Conservation (phyloP, 2,888 invertebrate species). For the Pyrgus malvae region DNA sequence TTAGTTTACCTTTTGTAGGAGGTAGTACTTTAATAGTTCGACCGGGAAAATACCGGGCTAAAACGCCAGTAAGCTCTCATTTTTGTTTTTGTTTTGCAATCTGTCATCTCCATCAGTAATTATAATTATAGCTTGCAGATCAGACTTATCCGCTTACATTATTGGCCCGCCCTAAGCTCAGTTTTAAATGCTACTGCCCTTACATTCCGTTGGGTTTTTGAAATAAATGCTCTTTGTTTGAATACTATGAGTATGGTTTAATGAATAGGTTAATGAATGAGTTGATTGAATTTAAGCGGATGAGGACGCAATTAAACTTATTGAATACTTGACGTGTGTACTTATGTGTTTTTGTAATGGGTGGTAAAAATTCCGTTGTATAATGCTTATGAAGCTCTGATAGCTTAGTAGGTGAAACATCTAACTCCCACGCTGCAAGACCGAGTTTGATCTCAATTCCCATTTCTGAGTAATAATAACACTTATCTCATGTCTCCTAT, state of each 20-base stretch:
- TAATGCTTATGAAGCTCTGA: no score
- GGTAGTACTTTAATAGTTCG: no score
- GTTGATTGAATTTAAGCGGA: conserved; percentile 55
- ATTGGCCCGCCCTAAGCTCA: conserved; percentile 64
- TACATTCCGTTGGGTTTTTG: conserved; percentile 44
- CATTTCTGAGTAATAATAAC: no score
- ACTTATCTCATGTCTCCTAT: no score
- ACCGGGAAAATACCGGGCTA: no score
- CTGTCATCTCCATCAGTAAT: conserved; percentile 46
- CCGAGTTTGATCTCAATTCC: no score
- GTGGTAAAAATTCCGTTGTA: no score
- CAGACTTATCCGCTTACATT: conserved; percentile 59
- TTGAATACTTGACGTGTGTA: conserved; percentile 32
- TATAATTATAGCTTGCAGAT: conserved; percentile 39
- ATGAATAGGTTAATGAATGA: conserved; percentile 62
- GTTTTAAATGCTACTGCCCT: conserved; percentile 46
- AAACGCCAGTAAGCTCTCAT: no score
- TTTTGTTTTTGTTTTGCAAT: background rate
- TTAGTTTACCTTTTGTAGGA: no score
- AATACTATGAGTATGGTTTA: conserved; percentile 60
- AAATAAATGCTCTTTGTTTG: conserved; percentile 72
- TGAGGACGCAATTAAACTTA: conserved; percentile 69
- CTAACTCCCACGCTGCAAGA: no score
- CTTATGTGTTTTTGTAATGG: no score
- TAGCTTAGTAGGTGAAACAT: no score